phyloP scores from a whole-genome alignment of 1,140 invertebrate species.

The Aphidius ervi region DNA sequence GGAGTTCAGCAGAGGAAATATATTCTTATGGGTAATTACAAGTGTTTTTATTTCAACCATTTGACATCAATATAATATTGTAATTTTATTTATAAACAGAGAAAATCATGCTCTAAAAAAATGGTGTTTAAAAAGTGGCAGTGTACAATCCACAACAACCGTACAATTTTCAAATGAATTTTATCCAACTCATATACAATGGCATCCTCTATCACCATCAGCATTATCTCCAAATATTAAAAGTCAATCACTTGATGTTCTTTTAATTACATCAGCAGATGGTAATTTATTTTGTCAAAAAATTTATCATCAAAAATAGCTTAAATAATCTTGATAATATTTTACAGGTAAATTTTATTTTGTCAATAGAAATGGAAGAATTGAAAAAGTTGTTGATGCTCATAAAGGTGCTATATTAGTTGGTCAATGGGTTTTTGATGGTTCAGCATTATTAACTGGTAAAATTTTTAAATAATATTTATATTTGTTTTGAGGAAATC shows the following conservation, averaged over 20 bases:
- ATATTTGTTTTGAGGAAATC: background rate
- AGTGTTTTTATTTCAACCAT: conserved; percentile 4
- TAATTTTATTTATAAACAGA: conserved; percentile 36
- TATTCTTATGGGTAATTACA: conserved; percentile 75
- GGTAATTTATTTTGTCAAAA: conserved; percentile 50
- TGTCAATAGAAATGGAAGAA: conserved; percentile 79
- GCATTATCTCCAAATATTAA: conserved; percentile 43
- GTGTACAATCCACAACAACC: conserved; percentile 70
- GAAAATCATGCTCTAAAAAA: conserved; percentile 88
- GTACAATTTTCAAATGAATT: conserved; percentile 77
- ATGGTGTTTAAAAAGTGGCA: conserved; percentile 74
- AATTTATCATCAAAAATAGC: conserved; percentile 12
- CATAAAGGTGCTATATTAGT: conserved; percentile 87
- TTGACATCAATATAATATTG: conserved; percentile 2
- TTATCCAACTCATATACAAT: conserved; percentile 85
- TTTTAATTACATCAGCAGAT: conserved; percentile 86
- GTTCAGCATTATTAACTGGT: conserved; percentile 84
- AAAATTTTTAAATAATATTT: conserved; percentile 15
- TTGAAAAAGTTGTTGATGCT: conserved; percentile 89
- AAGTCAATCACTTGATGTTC: conserved; percentile 75
- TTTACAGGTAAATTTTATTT: conserved; percentile 79
- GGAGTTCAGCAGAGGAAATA: conserved; percentile 89
- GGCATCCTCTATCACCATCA: conserved; percentile 47
- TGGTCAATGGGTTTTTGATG: conserved; percentile 89
- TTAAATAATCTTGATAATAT: background rate